These are phyloP conservation scores for Thysanoteuthis rhombus DNA, from an alignment of 2,888 invertebrate species.

Conservation along the genomic window DNA sequence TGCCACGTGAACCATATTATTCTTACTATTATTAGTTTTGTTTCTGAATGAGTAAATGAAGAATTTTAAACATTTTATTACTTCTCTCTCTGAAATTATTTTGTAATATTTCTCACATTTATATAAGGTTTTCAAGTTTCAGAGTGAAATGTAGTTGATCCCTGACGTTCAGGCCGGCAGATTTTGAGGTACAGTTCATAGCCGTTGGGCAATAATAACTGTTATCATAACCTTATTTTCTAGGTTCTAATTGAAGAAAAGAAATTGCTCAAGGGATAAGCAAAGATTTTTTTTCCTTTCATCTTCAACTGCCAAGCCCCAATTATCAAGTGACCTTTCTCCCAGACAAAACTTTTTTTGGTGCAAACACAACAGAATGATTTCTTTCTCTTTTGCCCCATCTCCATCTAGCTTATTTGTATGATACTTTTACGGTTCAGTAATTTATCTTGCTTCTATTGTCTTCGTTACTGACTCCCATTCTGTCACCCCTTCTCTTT, in stretches of 20 bases:
- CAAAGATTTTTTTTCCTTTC: not conserved
- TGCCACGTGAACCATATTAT: too few species aligned
- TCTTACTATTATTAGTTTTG: too few species aligned
- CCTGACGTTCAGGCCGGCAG: not conserved
- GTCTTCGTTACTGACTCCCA: not conserved
- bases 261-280: slow-evolving; percentile 12
- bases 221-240: not conserved
- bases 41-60: too few species aligned
- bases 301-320: not conserved
- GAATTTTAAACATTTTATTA: too few species aligned
- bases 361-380: not conserved
- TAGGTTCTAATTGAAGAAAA: not conserved
- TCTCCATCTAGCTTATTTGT: not conserved
- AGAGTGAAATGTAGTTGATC: too few species aligned
- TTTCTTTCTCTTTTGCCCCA: not conserved
- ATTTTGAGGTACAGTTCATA: not conserved
- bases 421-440: not conserved
- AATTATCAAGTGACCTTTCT: not conserved
- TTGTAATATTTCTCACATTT: too few species aligned
- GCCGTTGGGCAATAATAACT: not conserved
- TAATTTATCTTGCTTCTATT: not conserved
- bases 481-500: not conserved
- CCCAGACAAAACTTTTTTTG: not conserved
- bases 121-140: too few species aligned
- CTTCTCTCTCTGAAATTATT: too few species aligned